Percentiles rank a stretch among this genome's conserved stretches.
These are phyloP conservation scores for Leuciscus idus DNA, from an alignment of 2,113 vertebrate genomes.

Conservation along the genomic window DNA sequence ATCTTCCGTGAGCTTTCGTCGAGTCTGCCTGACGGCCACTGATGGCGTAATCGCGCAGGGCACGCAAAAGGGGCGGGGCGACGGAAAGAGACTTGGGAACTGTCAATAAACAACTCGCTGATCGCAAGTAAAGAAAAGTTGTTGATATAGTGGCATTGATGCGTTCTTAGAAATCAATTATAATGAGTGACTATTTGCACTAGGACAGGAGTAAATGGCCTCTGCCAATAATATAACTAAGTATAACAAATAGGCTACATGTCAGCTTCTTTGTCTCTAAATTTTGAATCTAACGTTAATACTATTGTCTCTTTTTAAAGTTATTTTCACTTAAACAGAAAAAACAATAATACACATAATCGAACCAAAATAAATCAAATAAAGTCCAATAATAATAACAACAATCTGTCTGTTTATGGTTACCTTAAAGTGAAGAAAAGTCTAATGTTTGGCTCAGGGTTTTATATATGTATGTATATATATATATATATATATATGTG, in stretches of 20 bases:
- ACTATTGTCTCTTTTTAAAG: background rate
- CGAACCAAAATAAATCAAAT: too few species aligned
- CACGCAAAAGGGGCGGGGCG: constrained; percentile 10
- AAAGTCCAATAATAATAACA: too few species aligned
- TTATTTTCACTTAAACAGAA: too few species aligned
- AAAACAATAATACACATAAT: too few species aligned
- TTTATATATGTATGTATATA: too few species aligned
- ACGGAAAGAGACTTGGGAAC: background rate
- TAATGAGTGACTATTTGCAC: background rate
- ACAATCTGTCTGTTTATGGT: too few species aligned
- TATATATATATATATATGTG: too few species aligned
- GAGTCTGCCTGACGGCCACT: constrained; percentile 47
- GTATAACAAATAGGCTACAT: background rate
- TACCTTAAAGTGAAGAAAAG: too few species aligned
- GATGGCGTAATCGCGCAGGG: constrained; percentile 59
- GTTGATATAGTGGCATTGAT: background rate
- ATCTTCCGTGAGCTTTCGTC: constrained; percentile 73
- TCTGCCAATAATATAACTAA: background rate
- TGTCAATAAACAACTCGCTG: background rate
- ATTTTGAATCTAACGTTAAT: background rate
- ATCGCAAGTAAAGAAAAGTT: background rate
- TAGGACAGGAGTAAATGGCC: background rate
- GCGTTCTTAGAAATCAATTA: background rate
- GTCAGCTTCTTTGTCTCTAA: background rate
- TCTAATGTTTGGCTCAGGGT: too few species aligned